phyloP scores from a whole-genome alignment of 2,113 vertebrate genomes.

The Varanus salvator region DNA sequence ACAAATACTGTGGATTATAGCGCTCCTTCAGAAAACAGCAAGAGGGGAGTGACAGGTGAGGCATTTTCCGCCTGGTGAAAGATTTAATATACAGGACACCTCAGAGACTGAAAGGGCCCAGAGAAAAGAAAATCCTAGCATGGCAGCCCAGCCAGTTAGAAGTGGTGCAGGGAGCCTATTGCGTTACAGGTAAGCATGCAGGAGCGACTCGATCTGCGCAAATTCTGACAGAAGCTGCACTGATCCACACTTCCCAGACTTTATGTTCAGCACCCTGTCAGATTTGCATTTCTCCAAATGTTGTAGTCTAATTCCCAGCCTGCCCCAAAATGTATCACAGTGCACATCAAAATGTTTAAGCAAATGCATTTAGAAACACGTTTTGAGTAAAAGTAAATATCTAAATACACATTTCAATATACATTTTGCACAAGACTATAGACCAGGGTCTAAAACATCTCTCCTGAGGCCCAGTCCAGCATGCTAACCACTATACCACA shows the following conservation, averaged over 20 bases:
- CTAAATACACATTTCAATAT: background rate
- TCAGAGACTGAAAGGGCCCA: slow-evolving; percentile 55
- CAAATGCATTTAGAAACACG: background rate
- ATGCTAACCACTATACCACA: too few species aligned
- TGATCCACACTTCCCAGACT: background rate
- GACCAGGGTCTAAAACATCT: too few species aligned
- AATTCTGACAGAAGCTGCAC: background rate
- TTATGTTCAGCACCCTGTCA: background rate
- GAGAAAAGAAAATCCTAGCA: slow-evolving; percentile 52
- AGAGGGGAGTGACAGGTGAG: slow-evolving; percentile 9
- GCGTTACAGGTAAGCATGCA: background rate
- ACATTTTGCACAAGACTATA: too few species aligned
- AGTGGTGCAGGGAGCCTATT: background rate
- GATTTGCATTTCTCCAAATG: background rate
- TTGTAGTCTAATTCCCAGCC: background rate
- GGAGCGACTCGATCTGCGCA: background rate
- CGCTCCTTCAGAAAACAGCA: slow-evolving; percentile 58
- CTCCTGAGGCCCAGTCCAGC: too few species aligned
- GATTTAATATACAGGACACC: slow-evolving; percentile 65
- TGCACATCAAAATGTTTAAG: background rate
- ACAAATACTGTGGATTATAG: slow-evolving; percentile 72
- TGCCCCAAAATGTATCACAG: background rate
- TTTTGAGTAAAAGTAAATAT: background rate
- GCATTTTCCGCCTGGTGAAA: slow-evolving; percentile 63
- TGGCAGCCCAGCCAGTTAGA: slow-evolving; percentile 51